Conservation (phyloP, 2,888 invertebrate species). For the Augiades crinisus region DNA sequence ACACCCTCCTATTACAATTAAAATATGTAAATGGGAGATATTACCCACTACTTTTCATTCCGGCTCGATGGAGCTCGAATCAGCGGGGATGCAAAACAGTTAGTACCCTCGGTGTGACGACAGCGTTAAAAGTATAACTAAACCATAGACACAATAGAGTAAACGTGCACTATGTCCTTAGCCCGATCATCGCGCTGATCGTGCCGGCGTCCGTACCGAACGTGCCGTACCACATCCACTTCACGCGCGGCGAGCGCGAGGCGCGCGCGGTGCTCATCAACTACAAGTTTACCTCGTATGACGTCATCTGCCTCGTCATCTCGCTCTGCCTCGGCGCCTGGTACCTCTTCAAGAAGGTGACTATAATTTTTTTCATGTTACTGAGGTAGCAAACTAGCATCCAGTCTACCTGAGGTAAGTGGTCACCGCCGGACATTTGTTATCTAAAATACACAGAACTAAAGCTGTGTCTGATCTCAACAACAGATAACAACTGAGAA, state of each 20-base stretch:
- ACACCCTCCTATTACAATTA: constrained; percentile 70
- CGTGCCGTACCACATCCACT: constrained; percentile 92
- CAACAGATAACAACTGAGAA: no score
- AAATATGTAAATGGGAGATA: constrained; percentile 78
- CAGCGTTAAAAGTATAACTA: constrained; percentile 47
- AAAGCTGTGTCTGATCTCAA: no score
- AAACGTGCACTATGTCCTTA: no score
- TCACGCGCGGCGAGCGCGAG: constrained; percentile 90
- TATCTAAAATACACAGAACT: no score
- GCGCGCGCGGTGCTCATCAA: constrained; percentile 86
- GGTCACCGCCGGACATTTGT: no score
- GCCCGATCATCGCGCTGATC: constrained; percentile 92
- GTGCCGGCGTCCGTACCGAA: constrained; percentile 95
- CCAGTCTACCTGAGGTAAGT: no score
- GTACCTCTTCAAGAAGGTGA: constrained; percentile 95
- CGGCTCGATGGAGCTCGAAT: constrained; percentile 58
- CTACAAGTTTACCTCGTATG: constrained; percentile 96
- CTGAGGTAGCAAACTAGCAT: no score
- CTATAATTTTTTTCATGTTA: neutral
- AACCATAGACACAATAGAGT: neutral
- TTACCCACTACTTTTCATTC: constrained; percentile 77
- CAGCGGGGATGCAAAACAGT: constrained; percentile 49
- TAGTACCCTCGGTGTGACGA: constrained; percentile 39
- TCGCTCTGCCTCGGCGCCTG: constrained; percentile 94
- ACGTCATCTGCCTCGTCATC: constrained; percentile 92